These are phyloP conservation scores for Agrenia bidenticulata DNA, from an alignment of 2,888 invertebrate species.

Conservation along the genomic window DNA sequence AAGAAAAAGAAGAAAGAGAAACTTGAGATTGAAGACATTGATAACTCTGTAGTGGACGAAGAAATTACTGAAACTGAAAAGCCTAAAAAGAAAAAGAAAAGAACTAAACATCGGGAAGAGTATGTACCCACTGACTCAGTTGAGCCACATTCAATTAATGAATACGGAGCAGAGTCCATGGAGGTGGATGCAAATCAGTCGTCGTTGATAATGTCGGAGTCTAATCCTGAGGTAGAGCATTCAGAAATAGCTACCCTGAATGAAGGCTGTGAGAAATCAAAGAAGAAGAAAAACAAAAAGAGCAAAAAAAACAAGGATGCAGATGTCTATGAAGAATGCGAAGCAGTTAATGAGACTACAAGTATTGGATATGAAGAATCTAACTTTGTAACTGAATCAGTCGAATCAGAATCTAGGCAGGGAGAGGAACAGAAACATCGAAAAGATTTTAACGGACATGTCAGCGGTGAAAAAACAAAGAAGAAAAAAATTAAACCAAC, in stretches of 20 bases:
- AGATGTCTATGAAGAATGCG: neutral
- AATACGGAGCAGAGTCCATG: too few species aligned
- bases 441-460: too few species aligned
- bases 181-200: too few species aligned
- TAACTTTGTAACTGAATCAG: too few species aligned
- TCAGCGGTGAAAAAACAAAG: neutral
- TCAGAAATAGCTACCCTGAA: too few species aligned
- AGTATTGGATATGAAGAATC: too few species aligned
- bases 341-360: neutral
- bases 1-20: slow-evolving; percentile 21
- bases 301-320: slow-evolving; percentile 6
- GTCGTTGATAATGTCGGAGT: too few species aligned
- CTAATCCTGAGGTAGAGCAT: too few species aligned
- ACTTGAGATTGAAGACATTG: neutral
- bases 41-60: neutral
- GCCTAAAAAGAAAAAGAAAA: neutral
- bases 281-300: slow-evolving; percentile 24
- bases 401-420: too few species aligned
- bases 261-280: neutral
- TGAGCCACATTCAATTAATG: too few species aligned
- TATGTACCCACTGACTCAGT: neutral
- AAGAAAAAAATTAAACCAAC: neutral
- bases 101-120: neutral
- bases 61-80: neutral
- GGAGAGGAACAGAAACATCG: too few species aligned